Percentiles rank a stretch among this genome's conserved stretches.
phyloP scores from a whole-genome alignment of 2,888 invertebrate genomes.

The Lithophane ornitopus region DNA sequence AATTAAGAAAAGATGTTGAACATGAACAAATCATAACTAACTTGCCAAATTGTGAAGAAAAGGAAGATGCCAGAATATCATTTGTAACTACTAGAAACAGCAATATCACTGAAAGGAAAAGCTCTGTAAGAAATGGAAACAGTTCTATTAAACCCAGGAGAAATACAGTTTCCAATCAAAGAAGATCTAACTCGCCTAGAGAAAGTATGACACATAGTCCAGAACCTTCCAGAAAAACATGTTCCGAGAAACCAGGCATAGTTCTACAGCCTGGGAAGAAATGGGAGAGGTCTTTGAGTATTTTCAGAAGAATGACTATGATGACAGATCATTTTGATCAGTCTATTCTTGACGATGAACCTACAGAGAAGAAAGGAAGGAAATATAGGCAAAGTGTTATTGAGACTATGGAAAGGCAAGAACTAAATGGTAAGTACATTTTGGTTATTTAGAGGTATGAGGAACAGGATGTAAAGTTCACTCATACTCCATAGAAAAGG shows the following conservation, averaged over 20 bases:
- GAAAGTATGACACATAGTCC: slow-evolving; percentile 54
- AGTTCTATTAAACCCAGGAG: slow-evolving; percentile 43
- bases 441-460: background rate
- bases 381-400: slow-evolving; percentile 90
- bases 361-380: slow-evolving; percentile 85
- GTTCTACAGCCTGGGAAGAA: slow-evolving; percentile 92
- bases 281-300: slow-evolving; percentile 92
- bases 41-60: slow-evolving; percentile 1
- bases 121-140: slow-evolving; percentile 63
- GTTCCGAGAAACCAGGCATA: slow-evolving; percentile 78
- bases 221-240: slow-evolving; percentile 54
- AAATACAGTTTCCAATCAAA: slow-evolving; percentile 6
- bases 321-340: slow-evolving; percentile 82
- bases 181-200: slow-evolving; percentile 61
- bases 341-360: slow-evolving; percentile 83
- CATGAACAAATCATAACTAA: slow-evolving; percentile 8
- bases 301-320: slow-evolving; percentile 88
- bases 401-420: slow-evolving; percentile 89
- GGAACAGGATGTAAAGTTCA: too few relatives aligned
- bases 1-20: slow-evolving; percentile 33
- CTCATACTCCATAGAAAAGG: too few relatives aligned
- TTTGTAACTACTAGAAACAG: slow-evolving; percentile 65
- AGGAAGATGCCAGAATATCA: slow-evolving; percentile 50
- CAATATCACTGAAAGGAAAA: slow-evolving; percentile 63
- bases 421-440: slow-evolving; percentile 68